Evolutionary conservation across 2,888 invertebrate species (phyloP).

Genomic region (Rhyacophila evoluta): DNA sequence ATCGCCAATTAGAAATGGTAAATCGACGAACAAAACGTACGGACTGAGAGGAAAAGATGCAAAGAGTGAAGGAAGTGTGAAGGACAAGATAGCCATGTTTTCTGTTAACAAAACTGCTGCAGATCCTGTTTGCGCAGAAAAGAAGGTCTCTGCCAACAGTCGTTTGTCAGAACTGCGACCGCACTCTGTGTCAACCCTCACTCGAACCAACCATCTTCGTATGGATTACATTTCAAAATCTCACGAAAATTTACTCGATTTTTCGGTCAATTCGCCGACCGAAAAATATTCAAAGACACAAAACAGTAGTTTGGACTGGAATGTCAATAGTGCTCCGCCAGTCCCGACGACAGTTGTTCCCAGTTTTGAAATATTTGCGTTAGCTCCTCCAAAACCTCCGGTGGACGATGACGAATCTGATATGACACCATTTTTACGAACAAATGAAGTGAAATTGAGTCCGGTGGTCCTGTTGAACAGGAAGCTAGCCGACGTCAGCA

Average conservation of each 20-base stretch:
- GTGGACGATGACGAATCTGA: background rate
- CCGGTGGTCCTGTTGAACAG: constrained; percentile 59
- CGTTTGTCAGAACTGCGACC: background rate
- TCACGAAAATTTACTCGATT: constrained; percentile 29
- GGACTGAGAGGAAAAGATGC: constrained; percentile 77
- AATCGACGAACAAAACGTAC: constrained; percentile 58
- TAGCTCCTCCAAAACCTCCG: constrained; percentile 28
- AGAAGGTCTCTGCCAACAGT: background rate
- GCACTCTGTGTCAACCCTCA: background rate
- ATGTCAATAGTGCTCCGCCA: background rate
- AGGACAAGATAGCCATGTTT: constrained; percentile 90
- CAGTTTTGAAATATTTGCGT: background rate
- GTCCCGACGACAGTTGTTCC: background rate
- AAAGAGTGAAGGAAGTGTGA: constrained; percentile 83
- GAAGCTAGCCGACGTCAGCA: constrained; percentile 56
- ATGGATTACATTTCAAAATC: constrained; percentile 26
- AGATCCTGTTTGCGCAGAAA: constrained; percentile 49
- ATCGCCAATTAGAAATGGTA: constrained; percentile 55
- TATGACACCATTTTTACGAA: background rate
- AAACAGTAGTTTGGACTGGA: constrained; percentile 19
- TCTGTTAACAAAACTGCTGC: constrained; percentile 70
- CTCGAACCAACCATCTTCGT: background rate
- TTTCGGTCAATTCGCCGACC: background rate
- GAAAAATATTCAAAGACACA: background rate
- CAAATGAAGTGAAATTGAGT: constrained; percentile 65